Conservation (phyloP, 1,140 invertebrate genomes). For the Euborellia annulipes region DNA sequence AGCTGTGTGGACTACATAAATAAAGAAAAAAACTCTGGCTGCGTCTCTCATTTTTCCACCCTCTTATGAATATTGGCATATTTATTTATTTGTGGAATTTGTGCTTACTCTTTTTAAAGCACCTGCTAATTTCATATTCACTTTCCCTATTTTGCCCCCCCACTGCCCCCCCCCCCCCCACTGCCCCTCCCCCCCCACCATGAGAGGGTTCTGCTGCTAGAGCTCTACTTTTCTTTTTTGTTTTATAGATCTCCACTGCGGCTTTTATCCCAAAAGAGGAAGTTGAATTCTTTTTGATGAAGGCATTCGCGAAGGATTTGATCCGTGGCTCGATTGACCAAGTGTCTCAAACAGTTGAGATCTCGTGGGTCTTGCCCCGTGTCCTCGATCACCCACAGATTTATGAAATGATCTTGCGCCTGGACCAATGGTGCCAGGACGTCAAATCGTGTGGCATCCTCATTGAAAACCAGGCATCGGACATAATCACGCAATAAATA, state of each 20-base stretch:
- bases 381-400: conserved; percentile 43
- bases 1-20: no score
- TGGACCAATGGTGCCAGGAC: not conserved
- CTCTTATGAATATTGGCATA: no score
- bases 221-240: no score
- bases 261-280: conserved; percentile 41
- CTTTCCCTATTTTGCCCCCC: no score
- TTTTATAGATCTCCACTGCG: conserved; percentile 15
- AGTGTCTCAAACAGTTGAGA: conserved; percentile 34
- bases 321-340: conserved; percentile 48
- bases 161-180: no score
- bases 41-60: no score
- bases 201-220: no score
- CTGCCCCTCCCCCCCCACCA: no score
- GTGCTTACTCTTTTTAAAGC: no score
- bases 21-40: no score
- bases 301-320: conserved; percentile 41
- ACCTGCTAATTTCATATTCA: no score
- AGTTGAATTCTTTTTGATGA: conserved; percentile 51
- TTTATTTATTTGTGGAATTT: no score
- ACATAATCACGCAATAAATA: not conserved
- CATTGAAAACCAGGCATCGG: not conserved
- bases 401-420: not conserved
- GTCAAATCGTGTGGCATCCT: not conserved
- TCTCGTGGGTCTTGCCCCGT: conserved; percentile 51